Base-by-base conservation (phyloP, 2,113 vertebrate species). In the Rhodinocichla rosea region DNA sequence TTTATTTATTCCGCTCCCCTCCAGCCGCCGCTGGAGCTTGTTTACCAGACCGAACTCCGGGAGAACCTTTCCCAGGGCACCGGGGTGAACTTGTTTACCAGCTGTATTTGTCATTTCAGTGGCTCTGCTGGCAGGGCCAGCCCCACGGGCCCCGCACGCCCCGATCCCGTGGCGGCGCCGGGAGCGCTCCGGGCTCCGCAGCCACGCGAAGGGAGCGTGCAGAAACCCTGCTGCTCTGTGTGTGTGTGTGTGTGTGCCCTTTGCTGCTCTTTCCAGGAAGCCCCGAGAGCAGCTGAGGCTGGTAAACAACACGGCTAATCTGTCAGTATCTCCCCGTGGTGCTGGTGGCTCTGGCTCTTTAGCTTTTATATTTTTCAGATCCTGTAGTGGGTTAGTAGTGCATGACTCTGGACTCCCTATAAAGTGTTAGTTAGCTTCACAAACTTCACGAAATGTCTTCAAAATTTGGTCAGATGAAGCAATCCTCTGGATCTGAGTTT, bases 321-420 rank as follows among this genome's bases (percentile, higher is more conserved):
- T 0, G 2, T 9, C 1, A 0, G 40, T 2, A 1, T 0, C 18
- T 56, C 11, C 27, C 11, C 0, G 33, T 0, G 3, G 24, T 21
- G 10, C 17, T 5, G 45, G 6, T 13, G 23, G 3, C 3, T 39
- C 16, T 12, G 13, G 10, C 8, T 17, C 10, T 40, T 37, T 6
- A 6, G 21, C 2, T 60, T 49, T 32, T n/a, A 0, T 15, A 9
- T 23, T 57, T 57, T n/a, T 57, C 33, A 11, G 2, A 8, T 13
- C 8, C 11, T n/a, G 18, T 2, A 0, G 2, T 28, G 30, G 5
- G 1, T 33, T 27, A 20, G 30, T 27, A 20, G 30, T 5, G 18
- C 4, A 0, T 13, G 3, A 14, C 8, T 42, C 24, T n/a, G 8
- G 49, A 1, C 28, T 20, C 44, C 7, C 0, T 10, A 6, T 56